Percentiles rank a stretch among this genome's conserved stretches.
These are phyloP conservation scores for Nasonia longicornis DNA, from an alignment of 1,140 invertebrate genomes.

Conservation along the genomic window DNA sequence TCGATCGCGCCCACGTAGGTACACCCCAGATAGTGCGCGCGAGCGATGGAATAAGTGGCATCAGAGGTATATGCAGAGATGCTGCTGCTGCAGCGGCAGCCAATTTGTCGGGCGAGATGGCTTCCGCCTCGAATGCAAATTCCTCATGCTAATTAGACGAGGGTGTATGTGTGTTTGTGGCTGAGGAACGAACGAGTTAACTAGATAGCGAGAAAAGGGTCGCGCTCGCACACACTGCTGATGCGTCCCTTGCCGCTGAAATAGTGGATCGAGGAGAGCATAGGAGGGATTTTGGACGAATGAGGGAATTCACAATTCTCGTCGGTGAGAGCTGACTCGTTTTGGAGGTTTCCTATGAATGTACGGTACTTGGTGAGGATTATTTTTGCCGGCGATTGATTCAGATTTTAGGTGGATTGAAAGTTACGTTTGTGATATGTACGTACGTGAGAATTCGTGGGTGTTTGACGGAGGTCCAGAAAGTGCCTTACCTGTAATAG, in stretches of 20 bases:
- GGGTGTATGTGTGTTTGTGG: slow-evolving; percentile 32
- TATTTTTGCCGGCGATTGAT: background rate
- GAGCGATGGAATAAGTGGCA: background rate
- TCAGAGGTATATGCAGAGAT: background rate
- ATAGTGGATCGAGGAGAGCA: slow-evolving; percentile 46
- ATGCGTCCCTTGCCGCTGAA: slow-evolving; percentile 46
- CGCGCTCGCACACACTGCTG: background rate
- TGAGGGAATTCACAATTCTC: slow-evolving; percentile 60
- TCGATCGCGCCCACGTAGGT: background rate
- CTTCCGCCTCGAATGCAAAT: slow-evolving; percentile 59
- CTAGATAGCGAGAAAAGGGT: slow-evolving; percentile 54
- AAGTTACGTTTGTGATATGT: background rate
- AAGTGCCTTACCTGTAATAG: background rate
- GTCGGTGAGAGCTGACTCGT: background rate
- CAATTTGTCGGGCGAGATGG: slow-evolving; percentile 53
- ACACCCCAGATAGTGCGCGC: background rate
- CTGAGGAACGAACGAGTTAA: slow-evolving; percentile 54
- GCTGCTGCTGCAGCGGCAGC: slow-evolving; percentile 14
- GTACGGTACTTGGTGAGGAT: background rate
- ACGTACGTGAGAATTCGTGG: background rate
- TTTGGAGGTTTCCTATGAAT: background rate
- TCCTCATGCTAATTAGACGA: slow-evolving; percentile 60
- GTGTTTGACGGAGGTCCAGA: background rate
- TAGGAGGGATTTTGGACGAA: background rate
- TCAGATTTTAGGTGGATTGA: background rate